Percentiles rank a stretch among this genome's conserved stretches.
These are phyloP conservation scores for Lacanobia wlatinum DNA, from an alignment of 2,888 invertebrate genomes.

Conservation along the genomic window DNA sequence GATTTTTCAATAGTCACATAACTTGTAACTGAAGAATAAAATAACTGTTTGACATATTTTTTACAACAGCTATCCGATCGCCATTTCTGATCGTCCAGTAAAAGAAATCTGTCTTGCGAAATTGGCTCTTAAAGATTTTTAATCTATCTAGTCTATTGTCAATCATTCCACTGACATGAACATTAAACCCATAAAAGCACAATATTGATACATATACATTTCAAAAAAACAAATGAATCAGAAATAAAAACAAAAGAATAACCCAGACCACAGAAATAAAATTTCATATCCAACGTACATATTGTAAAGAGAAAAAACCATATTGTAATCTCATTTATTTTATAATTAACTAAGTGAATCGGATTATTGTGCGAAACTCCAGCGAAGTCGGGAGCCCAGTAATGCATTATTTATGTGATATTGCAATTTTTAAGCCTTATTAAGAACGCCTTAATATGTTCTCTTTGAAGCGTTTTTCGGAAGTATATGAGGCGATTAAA, in stretches of 20 bases:
- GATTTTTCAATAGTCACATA: too few relatives aligned
- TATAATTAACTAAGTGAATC: conserved; percentile 30
- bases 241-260: neutral
- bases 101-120: too few relatives aligned
- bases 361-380: conserved; percentile 31
- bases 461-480: conserved; percentile 43
- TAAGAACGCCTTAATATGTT: conserved; percentile 41
- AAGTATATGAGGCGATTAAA: conserved; percentile 49
- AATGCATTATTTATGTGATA: conserved; percentile 37
- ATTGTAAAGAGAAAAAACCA: neutral
- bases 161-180: neutral
- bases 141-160: too few relatives aligned
- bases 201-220: neutral
- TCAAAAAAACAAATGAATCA: neutral
- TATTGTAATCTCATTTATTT: neutral
- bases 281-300: neutral
- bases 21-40: too few relatives aligned
- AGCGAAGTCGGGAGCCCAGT: conserved; percentile 36
- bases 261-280: neutral
- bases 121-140: too few relatives aligned
- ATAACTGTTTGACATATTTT: too few relatives aligned
- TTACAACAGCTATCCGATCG: too few relatives aligned
- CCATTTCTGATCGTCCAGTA: too few relatives aligned
- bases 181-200: neutral
- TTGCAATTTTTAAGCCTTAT: conserved; percentile 55